Evolutionary conservation across 2,888 invertebrate genomes (phyloP), one percentile per base, ranked within the genome.

Genomic region (Phaedon cochleariae): DNA sequence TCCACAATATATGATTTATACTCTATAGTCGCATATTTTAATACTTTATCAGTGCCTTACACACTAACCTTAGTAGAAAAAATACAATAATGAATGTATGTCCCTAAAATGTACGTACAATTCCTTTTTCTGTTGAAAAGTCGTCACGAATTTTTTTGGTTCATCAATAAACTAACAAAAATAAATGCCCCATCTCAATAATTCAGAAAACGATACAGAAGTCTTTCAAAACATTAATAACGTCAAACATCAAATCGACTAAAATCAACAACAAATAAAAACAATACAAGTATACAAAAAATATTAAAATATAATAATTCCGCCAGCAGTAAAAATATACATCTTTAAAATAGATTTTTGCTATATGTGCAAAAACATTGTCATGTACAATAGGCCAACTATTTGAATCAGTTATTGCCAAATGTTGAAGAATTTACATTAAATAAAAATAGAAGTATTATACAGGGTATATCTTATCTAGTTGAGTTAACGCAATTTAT

Each of bases 1-100:
- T 77, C 74, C 74, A 77, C 74, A 73, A 74, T 68, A 72, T 65
- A 74, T 26, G 26, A 26, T 26, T 26, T 41, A 41, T 41, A 41
- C 12, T 41, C 41, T 41, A 68, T n/a, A 41, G 41, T 15, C n/a
- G 15, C 41, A 15, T 15, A 41, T 15, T 41, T 2, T 26, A 26
- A 41, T 41, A n/a, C 41, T 41, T 15, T 41, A 15, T 15, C n/a
- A 41, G 15, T 41, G 41, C 3, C 12, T 15, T n/a, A 41, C 12
- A 26, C 10, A 12, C 7, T 45, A 18, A 54, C 29, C 34, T 20
- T 22, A 18, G 12, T 26, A n/a, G 21, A n/a, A 57, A 57, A 52
- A 52, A 18, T 46, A 45, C 29, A 15, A 15, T 26, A 37, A 57
- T 26, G 17, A 15, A 45, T 57, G 3, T 45, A 26, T 7, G 5